Evolutionary conservation across 2,797 vertebrate species (phyloP), one percentile per base, ranked within the genome.

Genomic region (Propithecus perrieri): DNA sequence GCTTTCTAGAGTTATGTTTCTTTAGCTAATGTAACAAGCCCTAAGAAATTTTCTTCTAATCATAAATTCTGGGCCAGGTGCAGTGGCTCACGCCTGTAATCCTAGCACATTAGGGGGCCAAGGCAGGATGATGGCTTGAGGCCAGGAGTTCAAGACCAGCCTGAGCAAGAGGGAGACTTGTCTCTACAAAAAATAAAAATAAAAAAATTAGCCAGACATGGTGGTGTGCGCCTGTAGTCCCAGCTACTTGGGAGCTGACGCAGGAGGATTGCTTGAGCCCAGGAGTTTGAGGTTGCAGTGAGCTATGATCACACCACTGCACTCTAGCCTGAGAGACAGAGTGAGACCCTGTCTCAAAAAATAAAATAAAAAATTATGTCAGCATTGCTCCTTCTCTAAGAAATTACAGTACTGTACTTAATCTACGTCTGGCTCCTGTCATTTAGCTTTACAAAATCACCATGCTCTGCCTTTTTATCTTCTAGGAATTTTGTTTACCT

Each of bases 401-500:
- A 96, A 92, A 84, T 67, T 41, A 55, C 33, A 67, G 5, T 71
- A 15, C n/a, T 43, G 1, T 43, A 22, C 41, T 81, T 69, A 50
- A 28, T n/a, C 81, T 76, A 57, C 26, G 26, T 85, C 85, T 88
- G 53, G 46, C 85, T 87, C 50, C 50, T 85, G 4, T 88, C 43
- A 48, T 67, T 74, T 69, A 65, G 50, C 46, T 76, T 94, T 79
- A 69, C 33, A 67, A 41, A 63, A 24, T 80, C 59, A 55, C 26
- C 74, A 24, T 0, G n/a, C 33, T 78, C 61, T 95, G 35, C 30
- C 55, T 88, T 90, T 94, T 67, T 78, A 91, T 94, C 35, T 48
- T 61, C 33, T 81, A 57, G 55, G 65, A 95, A 86, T 90, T 92
- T 59, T 96, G 50, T 87, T 96, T 90, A 74, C 10, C 50, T 28